These are phyloP conservation scores for Corvus moneduloides DNA, from an alignment of 2,113 vertebrate genomes.

Conservation along the genomic window DNA sequence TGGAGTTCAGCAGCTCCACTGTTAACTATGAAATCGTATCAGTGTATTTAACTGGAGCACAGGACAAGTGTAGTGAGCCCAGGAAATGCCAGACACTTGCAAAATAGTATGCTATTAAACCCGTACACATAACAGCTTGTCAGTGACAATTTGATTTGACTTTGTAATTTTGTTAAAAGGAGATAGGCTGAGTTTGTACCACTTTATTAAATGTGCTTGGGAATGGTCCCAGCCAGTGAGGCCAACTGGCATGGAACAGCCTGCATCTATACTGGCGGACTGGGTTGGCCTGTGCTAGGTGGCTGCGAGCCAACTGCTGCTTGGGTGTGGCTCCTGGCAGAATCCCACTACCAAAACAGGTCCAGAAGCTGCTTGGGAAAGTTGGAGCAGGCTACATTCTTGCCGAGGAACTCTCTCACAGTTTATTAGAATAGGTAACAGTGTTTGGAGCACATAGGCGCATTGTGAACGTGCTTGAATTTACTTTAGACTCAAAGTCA, in stretches of 20 bases:
- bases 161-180: neutral
- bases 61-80: neutral
- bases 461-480: neutral
- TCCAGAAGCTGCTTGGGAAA: neutral
- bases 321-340: neutral
- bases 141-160: neutral
- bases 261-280: neutral
- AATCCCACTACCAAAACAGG: fast-evolving
- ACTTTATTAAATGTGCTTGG: neutral
- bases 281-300: neutral
- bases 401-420: neutral
- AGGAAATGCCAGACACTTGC: neutral
- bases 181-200: neutral
- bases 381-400: neutral
- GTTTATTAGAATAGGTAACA: neutral
- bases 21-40: neutral
- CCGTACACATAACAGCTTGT: neutral
- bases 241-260: neutral
- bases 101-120: neutral
- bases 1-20: neutral
- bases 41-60: neutral
- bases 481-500: neutral
- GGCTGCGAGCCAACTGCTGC: neutral
- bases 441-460: neutral
- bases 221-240: neutral